Evolutionary conservation across 2,113 vertebrate genomes (phyloP).

Genomic region (Nipponia nippon): DNA sequence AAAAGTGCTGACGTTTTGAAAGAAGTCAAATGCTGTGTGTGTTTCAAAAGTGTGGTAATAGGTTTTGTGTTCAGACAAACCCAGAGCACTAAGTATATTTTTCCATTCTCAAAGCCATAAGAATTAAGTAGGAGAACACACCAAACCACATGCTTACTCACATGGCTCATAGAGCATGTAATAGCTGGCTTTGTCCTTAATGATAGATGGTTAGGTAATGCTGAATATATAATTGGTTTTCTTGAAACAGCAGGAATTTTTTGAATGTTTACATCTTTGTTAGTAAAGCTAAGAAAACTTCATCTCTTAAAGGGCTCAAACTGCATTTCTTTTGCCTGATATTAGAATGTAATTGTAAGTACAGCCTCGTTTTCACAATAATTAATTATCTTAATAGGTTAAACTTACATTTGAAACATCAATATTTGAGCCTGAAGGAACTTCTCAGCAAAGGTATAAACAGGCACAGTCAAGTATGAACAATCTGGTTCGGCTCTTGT

Average conservation of each 20-base stretch:
- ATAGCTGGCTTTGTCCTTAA: slow-evolving; percentile 30
- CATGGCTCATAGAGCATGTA: slow-evolving; percentile 10
- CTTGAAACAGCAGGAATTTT: slow-evolving; percentile 11
- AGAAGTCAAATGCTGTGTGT: not conserved
- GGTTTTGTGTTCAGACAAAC: not conserved
- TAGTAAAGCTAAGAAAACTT: not conserved
- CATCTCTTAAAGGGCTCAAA: not conserved
- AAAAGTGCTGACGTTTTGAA: not conserved
- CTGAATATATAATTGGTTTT: not conserved
- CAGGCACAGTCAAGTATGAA: slow-evolving; percentile 67
- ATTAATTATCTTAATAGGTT: slow-evolving; percentile 75
- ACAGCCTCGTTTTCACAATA: not conserved
- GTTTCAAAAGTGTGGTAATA: not conserved
- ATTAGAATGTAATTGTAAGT: not conserved
- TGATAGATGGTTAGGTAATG: not conserved
- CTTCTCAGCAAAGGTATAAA: slow-evolving; percentile 47
- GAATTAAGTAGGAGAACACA: slow-evolving; percentile 21
- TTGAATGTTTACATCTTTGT: not conserved
- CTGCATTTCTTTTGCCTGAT: not conserved
- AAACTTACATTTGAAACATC: slow-evolving; percentile 90
- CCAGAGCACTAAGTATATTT: slow-evolving; percentile 8
- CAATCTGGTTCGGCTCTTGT: slow-evolving; percentile 85
- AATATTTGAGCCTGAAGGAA: slow-evolving; percentile 51
- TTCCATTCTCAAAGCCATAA: slow-evolving; percentile 17
- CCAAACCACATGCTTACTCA: slow-evolving; percentile 46